Percentiles rank a stretch among this genome's conserved stretches.
Evolutionary conservation across 2,888 invertebrate species (phyloP).

Genomic region (Philaethria dido): DNA sequence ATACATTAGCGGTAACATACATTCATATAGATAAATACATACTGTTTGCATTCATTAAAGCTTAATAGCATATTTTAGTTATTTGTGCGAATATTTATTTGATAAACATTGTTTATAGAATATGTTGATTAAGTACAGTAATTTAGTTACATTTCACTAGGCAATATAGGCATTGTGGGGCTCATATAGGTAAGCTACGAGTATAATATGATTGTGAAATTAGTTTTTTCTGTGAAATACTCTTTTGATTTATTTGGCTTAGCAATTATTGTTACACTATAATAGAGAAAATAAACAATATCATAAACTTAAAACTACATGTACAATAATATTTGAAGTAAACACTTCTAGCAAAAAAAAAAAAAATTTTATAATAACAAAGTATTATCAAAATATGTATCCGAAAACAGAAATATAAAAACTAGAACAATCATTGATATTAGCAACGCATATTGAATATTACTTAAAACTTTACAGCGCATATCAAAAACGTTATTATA

Average conservation of each 20-base stretch:
- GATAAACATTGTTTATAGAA: neutral
- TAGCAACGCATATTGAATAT: slow-evolving; percentile 2
- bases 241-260: no score
- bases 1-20: neutral
- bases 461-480: slow-evolving; percentile 13
- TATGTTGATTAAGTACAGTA: neutral
- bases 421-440: neutral
- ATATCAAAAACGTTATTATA: slow-evolving; percentile 14
- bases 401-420: no score
- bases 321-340: no score
- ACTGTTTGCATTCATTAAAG: neutral
- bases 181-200: neutral
- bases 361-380: no score
- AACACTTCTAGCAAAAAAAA: no score
- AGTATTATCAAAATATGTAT: no score
- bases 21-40: neutral
- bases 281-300: no score
- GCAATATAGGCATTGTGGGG: neutral
- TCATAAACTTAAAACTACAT: no score
- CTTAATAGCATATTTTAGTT: neutral
- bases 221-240: no score
- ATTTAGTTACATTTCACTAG: neutral
- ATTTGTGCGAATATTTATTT: neutral
- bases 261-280: no score
- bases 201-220: neutral